Conservation (phyloP, 2,888 invertebrate genomes). For the Meteorus cinctellus region DNA sequence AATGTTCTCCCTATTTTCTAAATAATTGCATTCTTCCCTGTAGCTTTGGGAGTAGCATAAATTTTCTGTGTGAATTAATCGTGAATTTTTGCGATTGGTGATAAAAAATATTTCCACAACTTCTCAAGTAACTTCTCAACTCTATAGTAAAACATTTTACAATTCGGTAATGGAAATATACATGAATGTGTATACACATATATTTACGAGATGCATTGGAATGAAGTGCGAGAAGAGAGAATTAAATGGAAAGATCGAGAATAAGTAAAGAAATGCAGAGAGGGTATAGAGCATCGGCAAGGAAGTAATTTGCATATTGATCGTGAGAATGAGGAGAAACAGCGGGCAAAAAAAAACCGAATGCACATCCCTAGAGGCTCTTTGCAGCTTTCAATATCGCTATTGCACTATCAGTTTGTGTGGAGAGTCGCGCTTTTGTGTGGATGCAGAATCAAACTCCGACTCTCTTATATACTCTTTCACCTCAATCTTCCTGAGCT, state of each 20-base stretch:
- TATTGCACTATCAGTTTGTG: neutral
- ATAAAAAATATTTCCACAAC: neutral
- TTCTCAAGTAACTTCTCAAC: conserved; percentile 42
- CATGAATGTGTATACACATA: neutral
- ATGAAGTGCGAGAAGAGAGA: conserved; percentile 22
- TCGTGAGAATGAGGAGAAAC: conserved; percentile 54
- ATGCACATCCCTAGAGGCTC: conserved; percentile 40
- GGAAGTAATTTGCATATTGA: conserved; percentile 68
- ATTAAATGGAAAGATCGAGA: neutral
- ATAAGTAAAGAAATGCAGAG: neutral
- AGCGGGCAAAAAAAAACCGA: conserved; percentile 40
- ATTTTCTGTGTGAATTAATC: too few relatives aligned
- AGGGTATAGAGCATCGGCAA: conserved; percentile 52
- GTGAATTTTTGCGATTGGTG: too few relatives aligned
- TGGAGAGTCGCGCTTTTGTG: neutral
- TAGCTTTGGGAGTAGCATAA: too few relatives aligned
- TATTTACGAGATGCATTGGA: conserved; percentile 60
- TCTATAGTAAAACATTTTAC: conserved; percentile 56
- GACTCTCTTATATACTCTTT: conserved; percentile 24
- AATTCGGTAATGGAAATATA: conserved; percentile 56
- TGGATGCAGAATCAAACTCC: conserved; percentile 36
- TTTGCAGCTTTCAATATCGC: conserved; percentile 27
- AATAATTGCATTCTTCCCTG: too few relatives aligned
- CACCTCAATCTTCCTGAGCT: conserved; percentile 25
- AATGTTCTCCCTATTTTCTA: too few relatives aligned